Percentiles rank a stretch among this genome's conserved stretches.
Evolutionary conservation across 2,797 vertebrate genomes (phyloP).

Genomic region (Chrysocyon brachyurus): DNA sequence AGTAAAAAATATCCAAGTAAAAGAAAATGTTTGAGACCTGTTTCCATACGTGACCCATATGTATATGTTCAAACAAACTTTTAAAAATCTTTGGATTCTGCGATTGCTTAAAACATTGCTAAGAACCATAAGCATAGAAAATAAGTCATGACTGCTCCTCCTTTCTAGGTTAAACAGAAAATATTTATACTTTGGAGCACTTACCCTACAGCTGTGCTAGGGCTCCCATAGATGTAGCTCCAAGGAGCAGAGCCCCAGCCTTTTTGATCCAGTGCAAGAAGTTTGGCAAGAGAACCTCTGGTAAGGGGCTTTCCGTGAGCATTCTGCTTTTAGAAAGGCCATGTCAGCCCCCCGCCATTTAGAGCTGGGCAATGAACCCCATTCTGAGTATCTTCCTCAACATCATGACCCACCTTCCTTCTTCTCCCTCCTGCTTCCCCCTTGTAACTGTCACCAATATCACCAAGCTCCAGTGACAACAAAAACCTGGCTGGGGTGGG

Average conservation of each 20-base stretch:
- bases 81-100: conserved; percentile 48
- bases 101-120: conserved; percentile 59
- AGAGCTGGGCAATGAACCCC: neutral
- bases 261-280: neutral
- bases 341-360: neutral
- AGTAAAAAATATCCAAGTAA: conserved; percentile 23
- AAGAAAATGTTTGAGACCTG: conserved; percentile 11
- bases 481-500: neutral
- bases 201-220: neutral
- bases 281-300: neutral
- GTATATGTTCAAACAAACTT: conserved; percentile 31
- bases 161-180: conserved; percentile 54
- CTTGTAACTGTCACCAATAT: conserved; percentile 33
- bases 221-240: neutral
- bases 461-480: neutral
- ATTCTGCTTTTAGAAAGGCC: conserved; percentile 1
- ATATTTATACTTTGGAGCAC: conserved; percentile 25
- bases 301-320: neutral
- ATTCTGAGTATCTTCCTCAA: neutral
- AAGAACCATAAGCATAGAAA: neutral
- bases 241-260: neutral
- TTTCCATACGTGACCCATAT: conserved; percentile 6
- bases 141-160: neutral
- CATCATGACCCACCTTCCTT: neutral
- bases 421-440: neutral